Percentiles rank a stretch among this genome's conserved stretches.
Evolutionary conservation across 2,113 vertebrate genomes (phyloP).

Genomic region (Nettapus auritus): DNA sequence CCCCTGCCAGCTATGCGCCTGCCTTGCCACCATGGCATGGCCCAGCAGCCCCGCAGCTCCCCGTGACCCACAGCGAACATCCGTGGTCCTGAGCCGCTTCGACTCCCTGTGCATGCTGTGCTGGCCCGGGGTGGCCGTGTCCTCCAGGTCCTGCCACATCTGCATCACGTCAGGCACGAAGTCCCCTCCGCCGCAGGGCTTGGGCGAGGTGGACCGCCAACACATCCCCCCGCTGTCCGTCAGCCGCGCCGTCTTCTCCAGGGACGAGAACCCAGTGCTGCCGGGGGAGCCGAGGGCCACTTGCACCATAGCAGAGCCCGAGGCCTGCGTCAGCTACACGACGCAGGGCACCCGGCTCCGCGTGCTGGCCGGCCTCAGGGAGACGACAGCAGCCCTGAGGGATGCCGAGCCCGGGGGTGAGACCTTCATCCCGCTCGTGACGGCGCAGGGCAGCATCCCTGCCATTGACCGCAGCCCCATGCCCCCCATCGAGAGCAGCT

Average conservation of each 20-base stretch:
- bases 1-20: accelerated
- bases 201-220: neutral
- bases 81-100: neutral
- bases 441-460: accelerated
- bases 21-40: accelerated
- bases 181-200: too few relatives aligned
- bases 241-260: neutral
- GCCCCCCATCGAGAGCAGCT: neutral
- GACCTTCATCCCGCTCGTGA: neutral
- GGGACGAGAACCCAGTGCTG: neutral
- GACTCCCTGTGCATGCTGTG: neutral
- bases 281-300: neutral
- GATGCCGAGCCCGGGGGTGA: neutral
- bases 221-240: accelerated
- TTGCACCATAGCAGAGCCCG: accelerated
- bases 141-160: neutral
- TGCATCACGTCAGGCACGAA: accelerated
- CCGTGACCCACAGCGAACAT: neutral
- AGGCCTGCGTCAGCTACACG: accelerated
- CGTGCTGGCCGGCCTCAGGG: too few relatives aligned
- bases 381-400: neutral
- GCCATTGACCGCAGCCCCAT: neutral
- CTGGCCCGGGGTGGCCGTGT: neutral
- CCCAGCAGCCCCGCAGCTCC: neutral
- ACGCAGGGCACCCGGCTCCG: neutral